Conservation (phyloP, 2,888 invertebrate genomes). For the Hirtodrosophila duncani region DNA sequence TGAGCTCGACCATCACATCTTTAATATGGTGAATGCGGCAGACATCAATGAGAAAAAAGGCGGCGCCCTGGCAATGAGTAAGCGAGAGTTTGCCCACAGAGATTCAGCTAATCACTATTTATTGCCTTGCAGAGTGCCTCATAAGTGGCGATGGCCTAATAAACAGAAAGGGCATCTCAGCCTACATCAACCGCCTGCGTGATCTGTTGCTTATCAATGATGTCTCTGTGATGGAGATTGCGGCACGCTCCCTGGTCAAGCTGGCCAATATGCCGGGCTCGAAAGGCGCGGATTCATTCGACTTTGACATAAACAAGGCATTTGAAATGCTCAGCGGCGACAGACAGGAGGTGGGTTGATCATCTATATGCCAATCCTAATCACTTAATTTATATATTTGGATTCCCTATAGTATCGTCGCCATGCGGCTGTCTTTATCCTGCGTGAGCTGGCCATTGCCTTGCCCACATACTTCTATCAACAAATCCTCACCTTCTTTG, state of each 20-base stretch:
- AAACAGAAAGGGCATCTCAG: constrained; percentile 91
- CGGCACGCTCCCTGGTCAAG: constrained; percentile 96
- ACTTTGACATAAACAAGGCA: constrained; percentile 96
- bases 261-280: constrained; percentile 94
- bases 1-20: constrained; percentile 96
- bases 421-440: constrained; percentile 93
- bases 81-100: constrained; percentile 34
- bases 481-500: constrained; percentile 95
- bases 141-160: constrained; percentile 96
- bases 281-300: constrained; percentile 97
- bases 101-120: not conserved
- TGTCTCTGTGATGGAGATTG: constrained; percentile 95
- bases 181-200: constrained; percentile 95
- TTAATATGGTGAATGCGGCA: constrained; percentile 95
- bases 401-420: constrained; percentile 83
- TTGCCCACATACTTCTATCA: constrained; percentile 99
- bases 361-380: not conserved
- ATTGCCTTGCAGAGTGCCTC: constrained; percentile 85
- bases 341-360: constrained; percentile 84
- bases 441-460: constrained; percentile 95
- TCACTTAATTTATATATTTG: not conserved
- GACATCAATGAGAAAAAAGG: constrained; percentile 97
- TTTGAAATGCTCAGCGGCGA: constrained; percentile 97
- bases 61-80: constrained; percentile 94
- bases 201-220: constrained; percentile 94